Evolutionary conservation across 2,113 vertebrate species (phyloP), one percentile per base, ranked within the genome.

Genomic region (Camelus dromedarius): DNA sequence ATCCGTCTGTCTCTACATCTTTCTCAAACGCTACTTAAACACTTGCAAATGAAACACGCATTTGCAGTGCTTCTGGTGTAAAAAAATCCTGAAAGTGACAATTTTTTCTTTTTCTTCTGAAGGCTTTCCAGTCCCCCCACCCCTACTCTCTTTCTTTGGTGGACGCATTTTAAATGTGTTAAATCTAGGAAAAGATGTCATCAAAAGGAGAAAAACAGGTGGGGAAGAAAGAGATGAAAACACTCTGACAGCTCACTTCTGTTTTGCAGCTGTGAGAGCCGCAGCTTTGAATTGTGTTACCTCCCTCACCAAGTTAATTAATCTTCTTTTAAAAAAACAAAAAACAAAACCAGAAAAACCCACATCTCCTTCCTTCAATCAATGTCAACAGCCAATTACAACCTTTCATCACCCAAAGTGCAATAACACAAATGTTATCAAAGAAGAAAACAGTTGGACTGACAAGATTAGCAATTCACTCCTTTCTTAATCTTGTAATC

Each of bases 361-460:
- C 35, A 56, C 6, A 8, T 94, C 90, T 96, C 60, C 69, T 94
- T 76, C 96, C 89, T 96, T 98, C 96, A 97, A 91, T 97, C 90
- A 97, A 83, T 93, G 96, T 97, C 98, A 98, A 97, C 95, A 97
- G 96, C 95, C 97, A 96, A 95, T 96, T 95, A 92, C 73, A 96
- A 85, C 92, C 93, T 96, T 95, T 96, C 93, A 96, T 96, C 98
- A 95, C 91, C 88, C 77, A 9, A 72, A 81, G 94, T 82, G 93
- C 81, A 95, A 91, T 92, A 95, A 94, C 42, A 54, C 91, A 93
- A 95, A 93, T 95, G 87, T 86, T 90, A 96, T 89, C 77, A 75
- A 69, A 82, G 81, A 87, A 79, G 88, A 93, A 90, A 95, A 91
- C 94, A 93, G 94, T 93, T 80, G 91, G 95, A 56, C 85, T 94